phyloP scores from a whole-genome alignment of 1,140 invertebrate species.

The Ceratosolen solmsi region DNA sequence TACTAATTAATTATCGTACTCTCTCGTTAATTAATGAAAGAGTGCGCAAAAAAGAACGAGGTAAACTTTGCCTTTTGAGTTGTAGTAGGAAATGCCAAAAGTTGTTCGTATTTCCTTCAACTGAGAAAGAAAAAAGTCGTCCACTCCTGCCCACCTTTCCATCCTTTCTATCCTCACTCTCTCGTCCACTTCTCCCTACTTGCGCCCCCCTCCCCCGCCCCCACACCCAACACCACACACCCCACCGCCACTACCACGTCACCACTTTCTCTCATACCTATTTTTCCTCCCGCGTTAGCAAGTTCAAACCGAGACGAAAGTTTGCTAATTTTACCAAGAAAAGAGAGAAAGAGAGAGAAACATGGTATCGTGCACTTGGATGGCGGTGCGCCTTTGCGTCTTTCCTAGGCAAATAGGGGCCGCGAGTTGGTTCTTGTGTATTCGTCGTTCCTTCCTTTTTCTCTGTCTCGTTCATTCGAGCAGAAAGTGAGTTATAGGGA shows the following conservation, averaged over 20 bases:
- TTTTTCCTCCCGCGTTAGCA: conserved; percentile 25
- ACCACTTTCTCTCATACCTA: conserved; percentile 22
- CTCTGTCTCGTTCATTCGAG: neutral
- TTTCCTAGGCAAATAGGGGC: conserved; percentile 48
- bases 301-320: conserved; percentile 52
- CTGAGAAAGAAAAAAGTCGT: conserved; percentile 55
- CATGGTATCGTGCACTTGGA: conserved; percentile 39
- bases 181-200: no score
- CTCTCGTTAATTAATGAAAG: conserved; percentile 40
- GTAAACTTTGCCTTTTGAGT: conserved; percentile 49
- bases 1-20: conserved; percentile 45
- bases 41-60: conserved; percentile 10
- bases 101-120: conserved; percentile 53
- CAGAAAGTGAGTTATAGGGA: neutral
- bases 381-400: neutral
- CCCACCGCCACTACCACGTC: no score
- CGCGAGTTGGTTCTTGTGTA: conserved; percentile 1
- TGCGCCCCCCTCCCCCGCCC: no score
- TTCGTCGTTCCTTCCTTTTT: neutral
- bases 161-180: neutral
- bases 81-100: conserved; percentile 41
- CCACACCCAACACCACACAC: no score
- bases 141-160: conserved; percentile 36
- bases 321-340: conserved; percentile 59
- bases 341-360: conserved; percentile 55